Evolutionary conservation across 2,797 vertebrate species (phyloP).

Genomic region (Microctenopoma stevenorrisi): DNA sequence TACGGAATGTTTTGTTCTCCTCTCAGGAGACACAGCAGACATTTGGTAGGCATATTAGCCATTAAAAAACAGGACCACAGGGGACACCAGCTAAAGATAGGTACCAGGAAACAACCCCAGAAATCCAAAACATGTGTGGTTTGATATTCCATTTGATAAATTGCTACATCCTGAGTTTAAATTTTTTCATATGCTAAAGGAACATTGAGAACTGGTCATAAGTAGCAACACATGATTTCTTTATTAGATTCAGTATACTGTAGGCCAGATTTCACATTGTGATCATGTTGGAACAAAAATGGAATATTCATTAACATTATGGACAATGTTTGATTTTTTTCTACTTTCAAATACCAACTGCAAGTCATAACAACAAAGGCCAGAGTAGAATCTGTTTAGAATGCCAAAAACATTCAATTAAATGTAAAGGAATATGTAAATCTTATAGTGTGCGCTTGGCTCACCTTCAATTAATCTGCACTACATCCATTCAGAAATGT

Average conservation of each 20-base stretch:
- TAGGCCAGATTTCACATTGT: conserved; percentile 45
- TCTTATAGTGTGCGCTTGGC: conserved; percentile 20
- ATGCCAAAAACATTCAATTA: conserved; percentile 47
- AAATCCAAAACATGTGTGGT: conserved; percentile 69
- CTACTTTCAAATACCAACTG: conserved; percentile 52
- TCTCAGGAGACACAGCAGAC: conserved; percentile 70
- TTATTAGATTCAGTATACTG: conserved; percentile 47
- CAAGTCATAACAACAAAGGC: conserved; percentile 26
- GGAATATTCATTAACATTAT: conserved; percentile 42
- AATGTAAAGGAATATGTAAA: conserved; percentile 33
- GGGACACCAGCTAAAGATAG: conserved; percentile 73
- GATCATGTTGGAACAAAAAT: conserved; percentile 42
- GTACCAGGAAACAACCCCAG: conserved; percentile 60
- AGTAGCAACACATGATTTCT: conserved; percentile 59
- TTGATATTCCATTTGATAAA: conserved; percentile 73
- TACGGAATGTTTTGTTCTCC: conserved; percentile 58
- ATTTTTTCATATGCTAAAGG: conserved; percentile 62
- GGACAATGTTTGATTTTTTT: conserved; percentile 33
- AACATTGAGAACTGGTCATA: conserved; percentile 48
- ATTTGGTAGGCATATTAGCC: conserved; percentile 70
- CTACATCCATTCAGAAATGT: neutral
- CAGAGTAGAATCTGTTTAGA: conserved; percentile 43
- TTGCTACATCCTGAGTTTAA: conserved; percentile 70
- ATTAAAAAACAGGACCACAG: conserved; percentile 72
- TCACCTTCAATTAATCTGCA: conserved; percentile 11